Percentiles rank a stretch among this genome's conserved stretches.
phyloP scores from a whole-genome alignment of 2,113 vertebrate genomes.

The Arothron firmamentum region DNA sequence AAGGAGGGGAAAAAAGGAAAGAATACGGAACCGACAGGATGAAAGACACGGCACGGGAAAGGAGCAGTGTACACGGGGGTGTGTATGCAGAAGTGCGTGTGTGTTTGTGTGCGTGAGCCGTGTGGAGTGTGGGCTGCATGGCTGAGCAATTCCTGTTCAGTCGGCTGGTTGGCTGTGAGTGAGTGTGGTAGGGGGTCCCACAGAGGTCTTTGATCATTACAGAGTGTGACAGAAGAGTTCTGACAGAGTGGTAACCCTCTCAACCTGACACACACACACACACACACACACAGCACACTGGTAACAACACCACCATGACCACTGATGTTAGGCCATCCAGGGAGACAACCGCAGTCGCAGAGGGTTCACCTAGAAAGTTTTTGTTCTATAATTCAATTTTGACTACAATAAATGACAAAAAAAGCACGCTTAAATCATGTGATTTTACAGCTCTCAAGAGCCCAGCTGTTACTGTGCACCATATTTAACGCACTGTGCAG shows the following conservation, averaged over 20 bases:
- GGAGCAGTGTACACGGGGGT: slow-evolving; percentile 21
- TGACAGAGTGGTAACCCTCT: slow-evolving; percentile 69
- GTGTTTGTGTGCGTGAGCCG: slow-evolving; percentile 39
- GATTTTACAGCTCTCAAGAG: too few species aligned
- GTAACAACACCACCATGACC: slow-evolving; percentile 43
- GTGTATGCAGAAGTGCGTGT: slow-evolving; percentile 19
- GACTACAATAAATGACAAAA: neutral
- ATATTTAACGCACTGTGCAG: too few species aligned
- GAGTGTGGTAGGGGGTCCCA: slow-evolving; percentile 71
- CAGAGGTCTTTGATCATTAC: slow-evolving; percentile 77
- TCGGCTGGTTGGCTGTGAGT: slow-evolving; percentile 67
- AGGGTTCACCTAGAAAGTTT: slow-evolving; percentile 15
- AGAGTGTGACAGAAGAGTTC: slow-evolving; percentile 74
- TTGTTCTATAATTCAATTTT: neutral
- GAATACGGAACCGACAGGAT: slow-evolving; percentile 23
- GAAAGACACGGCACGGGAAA: slow-evolving; percentile 32
- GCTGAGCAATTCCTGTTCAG: slow-evolving; percentile 72
- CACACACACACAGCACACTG: slow-evolving; percentile 28
- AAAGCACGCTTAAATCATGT: too few species aligned
- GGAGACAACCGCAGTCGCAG: slow-evolving; percentile 3
- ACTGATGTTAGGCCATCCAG: slow-evolving; percentile 32
- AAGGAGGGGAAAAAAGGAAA: slow-evolving; percentile 9
- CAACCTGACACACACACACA: slow-evolving; percentile 22
- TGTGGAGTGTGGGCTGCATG: slow-evolving; percentile 65
- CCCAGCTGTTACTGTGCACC: too few species aligned